Percentiles rank a stretch among this genome's conserved stretches.
Evolutionary conservation across 1,140 invertebrate species (phyloP).

Genomic region (Drosophila aff.): DNA sequence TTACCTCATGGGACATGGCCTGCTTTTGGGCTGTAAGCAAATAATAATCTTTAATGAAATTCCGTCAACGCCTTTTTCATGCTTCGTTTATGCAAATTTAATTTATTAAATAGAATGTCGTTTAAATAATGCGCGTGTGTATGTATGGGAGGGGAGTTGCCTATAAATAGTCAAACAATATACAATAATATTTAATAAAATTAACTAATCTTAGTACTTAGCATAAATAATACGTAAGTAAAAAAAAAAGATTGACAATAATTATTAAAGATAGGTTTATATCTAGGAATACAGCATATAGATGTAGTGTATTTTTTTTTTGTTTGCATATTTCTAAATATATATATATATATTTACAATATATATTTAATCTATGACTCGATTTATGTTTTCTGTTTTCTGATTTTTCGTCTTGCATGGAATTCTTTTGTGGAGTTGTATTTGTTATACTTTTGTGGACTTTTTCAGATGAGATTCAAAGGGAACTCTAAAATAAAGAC

Average conservation of each 20-base stretch:
- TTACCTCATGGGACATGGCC: constrained; percentile 40
- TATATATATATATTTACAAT: neutral
- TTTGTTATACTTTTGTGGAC: neutral
- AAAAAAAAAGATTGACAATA: constrained; percentile 17
- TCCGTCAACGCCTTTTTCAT: constrained; percentile 15
- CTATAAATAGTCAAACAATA: constrained; percentile 75
- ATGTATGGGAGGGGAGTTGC: constrained; percentile 10
- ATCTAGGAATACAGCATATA: constrained; percentile 38
- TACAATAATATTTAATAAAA: neutral
- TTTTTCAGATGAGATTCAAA: constrained; percentile 11
- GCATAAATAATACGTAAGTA: constrained; percentile 22
- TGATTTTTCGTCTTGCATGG: constrained; percentile 37
- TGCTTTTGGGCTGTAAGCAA: constrained; percentile 61
- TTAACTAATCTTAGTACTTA: constrained; percentile 25
- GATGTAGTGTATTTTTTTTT: constrained; percentile 1
- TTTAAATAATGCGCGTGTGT: constrained; percentile 60
- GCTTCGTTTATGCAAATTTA: constrained; percentile 43
- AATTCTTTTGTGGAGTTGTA: constrained; percentile 21
- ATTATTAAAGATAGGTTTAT: constrained; percentile 19
- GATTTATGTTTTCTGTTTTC: constrained; percentile 49
- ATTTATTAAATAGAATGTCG: constrained; percentile 58
- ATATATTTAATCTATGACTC: constrained; percentile 68
- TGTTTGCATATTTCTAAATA: neutral
- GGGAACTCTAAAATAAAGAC: neutral
- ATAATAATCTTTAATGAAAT: constrained; percentile 1